Evolutionary conservation across 1,140 invertebrate genomes (phyloP).

Genomic region (Zaprionus camerounensis): DNA sequence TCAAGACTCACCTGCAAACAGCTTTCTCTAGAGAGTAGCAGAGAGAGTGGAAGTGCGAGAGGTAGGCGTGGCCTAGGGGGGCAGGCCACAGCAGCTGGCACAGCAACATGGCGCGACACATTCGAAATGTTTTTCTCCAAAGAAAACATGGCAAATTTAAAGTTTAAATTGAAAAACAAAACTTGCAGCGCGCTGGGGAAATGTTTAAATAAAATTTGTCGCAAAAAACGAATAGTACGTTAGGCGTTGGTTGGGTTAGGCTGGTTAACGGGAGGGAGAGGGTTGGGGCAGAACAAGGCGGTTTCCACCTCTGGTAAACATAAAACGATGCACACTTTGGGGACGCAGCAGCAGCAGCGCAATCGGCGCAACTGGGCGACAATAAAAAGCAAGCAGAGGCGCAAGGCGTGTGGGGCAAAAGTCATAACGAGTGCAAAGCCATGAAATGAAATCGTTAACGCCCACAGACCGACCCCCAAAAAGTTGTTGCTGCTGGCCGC

Average conservation of each 20-base stretch:
- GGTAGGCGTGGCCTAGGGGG: background rate
- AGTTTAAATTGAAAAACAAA: slow-evolving; percentile 78
- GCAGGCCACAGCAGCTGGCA: slow-evolving; percentile 59
- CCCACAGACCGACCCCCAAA: slow-evolving; percentile 23
- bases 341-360: slow-evolving; percentile 47
- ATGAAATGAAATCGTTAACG: slow-evolving; percentile 82
- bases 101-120: slow-evolving; percentile 37
- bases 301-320: slow-evolving; percentile 75
- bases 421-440: slow-evolving; percentile 83
- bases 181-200: slow-evolving; percentile 35
- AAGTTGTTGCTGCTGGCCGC: background rate
- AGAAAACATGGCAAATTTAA: slow-evolving; percentile 68
- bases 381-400: slow-evolving; percentile 70
- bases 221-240: slow-evolving; percentile 13
- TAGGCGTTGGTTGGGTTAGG: background rate
- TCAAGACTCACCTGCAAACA: slow-evolving; percentile 35
- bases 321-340: slow-evolving; percentile 79
- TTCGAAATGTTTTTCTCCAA: slow-evolving; percentile 61
- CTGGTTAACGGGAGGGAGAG: background rate
- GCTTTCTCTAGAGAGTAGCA: slow-evolving; percentile 25
- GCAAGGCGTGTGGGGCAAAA: slow-evolving; percentile 47
- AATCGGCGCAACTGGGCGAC: slow-evolving; percentile 67
- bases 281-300: slow-evolving; percentile 6
- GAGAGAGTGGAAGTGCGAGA: background rate
- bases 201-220: slow-evolving; percentile 65